phyloP scores from a whole-genome alignment of 2,797 vertebrate genomes.

The Hippopotamyrus pictus region DNA sequence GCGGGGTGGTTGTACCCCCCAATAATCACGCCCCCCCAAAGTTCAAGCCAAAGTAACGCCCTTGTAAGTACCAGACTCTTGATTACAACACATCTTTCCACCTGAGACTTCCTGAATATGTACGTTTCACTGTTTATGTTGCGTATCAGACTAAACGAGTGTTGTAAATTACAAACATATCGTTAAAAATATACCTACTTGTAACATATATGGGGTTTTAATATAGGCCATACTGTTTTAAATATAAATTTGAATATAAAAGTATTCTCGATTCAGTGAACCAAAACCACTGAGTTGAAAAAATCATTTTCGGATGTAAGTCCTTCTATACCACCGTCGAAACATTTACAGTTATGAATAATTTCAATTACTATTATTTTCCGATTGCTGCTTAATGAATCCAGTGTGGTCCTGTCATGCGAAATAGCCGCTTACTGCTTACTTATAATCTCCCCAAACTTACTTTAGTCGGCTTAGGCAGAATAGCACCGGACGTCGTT shows the following conservation, averaged over 20 bases:
- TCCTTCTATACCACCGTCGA: background rate
- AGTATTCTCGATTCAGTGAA: background rate
- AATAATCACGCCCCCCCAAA: background rate
- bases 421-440: background rate
- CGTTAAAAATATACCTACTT: background rate
- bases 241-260: background rate
- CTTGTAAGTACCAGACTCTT: background rate
- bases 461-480: slow-evolving; percentile 86
- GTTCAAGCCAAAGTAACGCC: background rate
- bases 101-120: background rate
- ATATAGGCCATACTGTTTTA: background rate
- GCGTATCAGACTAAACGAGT: background rate
- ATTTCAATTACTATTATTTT: background rate
- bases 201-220: background rate
- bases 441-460: slow-evolving; percentile 41
- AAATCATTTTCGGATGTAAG: background rate
- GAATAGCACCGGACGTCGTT: slow-evolving; percentile 72
- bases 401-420: background rate
- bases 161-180: background rate
- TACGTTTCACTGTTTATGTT: background rate
- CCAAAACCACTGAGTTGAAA: background rate
- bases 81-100: background rate
- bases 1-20: background rate
- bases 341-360: background rate
- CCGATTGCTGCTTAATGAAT: background rate